Conservation (phyloP, 2,797 vertebrate species). For the Hippocampus kuda region DNA sequence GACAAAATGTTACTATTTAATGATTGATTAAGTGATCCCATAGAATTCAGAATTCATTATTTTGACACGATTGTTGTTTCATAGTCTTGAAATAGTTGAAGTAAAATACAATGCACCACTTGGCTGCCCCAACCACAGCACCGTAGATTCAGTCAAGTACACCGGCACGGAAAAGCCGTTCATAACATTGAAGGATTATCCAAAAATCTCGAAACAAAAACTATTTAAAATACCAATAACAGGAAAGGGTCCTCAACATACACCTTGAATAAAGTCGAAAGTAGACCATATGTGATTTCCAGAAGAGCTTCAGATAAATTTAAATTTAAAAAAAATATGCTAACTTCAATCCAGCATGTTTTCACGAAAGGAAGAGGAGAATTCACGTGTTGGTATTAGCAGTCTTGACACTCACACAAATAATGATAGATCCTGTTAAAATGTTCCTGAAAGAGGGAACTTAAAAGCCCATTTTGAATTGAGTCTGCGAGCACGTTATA, state of each 20-base stretch:
- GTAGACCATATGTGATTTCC: neutral
- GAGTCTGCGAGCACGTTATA: conserved; percentile 38
- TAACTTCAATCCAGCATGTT: neutral
- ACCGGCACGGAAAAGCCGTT: neutral
- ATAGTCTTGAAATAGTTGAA: neutral
- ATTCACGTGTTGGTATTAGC: neutral
- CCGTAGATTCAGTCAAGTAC: neutral
- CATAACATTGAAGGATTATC: neutral
- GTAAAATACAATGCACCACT: neutral
- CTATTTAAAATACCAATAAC: neutral
- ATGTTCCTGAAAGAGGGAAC: conserved; percentile 21
- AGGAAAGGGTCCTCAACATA: neutral
- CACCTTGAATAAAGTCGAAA: neutral
- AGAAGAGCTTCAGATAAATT: neutral
- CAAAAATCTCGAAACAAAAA: neutral
- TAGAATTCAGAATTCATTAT: neutral
- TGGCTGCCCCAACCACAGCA: neutral
- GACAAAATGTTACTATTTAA: neutral
- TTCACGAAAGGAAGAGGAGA: neutral
- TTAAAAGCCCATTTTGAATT: conserved; percentile 37
- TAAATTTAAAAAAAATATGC: neutral
- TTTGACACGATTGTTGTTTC: neutral
- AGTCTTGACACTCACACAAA: conserved; percentile 3
- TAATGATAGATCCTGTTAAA: conserved; percentile 14
- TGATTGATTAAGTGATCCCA: neutral